phyloP scores from a whole-genome alignment of 2,888 invertebrate genomes.

The Orchesellides sinensis region DNA sequence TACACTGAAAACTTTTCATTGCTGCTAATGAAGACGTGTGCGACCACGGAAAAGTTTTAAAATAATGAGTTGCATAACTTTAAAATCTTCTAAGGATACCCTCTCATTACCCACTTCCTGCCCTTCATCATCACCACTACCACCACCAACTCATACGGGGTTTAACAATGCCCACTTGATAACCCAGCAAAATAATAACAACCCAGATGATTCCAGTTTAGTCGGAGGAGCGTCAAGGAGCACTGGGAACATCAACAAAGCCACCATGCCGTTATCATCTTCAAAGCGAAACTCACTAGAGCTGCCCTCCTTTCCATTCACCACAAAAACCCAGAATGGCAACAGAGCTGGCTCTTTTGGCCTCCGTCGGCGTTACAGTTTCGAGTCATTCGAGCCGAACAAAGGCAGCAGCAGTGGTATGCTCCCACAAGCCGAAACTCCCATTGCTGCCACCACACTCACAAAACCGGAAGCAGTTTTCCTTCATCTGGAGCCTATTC shows the following conservation, averaged over 20 bases:
- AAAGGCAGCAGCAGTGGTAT: constrained; percentile 64
- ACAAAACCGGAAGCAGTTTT: too few species aligned
- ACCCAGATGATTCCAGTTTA: constrained; percentile 14
- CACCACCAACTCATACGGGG: neutral
- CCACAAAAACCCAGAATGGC: constrained; percentile 46
- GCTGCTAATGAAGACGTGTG: too few species aligned
- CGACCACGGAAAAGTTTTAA: neutral
- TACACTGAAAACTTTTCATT: too few species aligned
- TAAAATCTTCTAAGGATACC: neutral
- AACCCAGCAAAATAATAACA: neutral
- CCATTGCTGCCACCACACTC: constrained; percentile 37
- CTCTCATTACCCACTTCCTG: neutral
- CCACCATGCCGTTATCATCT: neutral
- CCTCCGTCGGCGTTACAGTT: constrained; percentile 65
- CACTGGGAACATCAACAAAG: neutral
- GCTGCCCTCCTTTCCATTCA: constrained; percentile 1
- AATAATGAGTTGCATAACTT: constrained; percentile 11
- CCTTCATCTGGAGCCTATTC: too few species aligned
- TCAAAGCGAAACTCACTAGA: constrained; percentile 9
- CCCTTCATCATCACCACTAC: neutral
- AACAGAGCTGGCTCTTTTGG: constrained; percentile 61
- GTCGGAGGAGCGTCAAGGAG: constrained; percentile 5
- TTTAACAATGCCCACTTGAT: neutral
- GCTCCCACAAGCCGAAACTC: constrained; percentile 23
- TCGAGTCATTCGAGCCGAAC: constrained; percentile 59